phyloP scores from a whole-genome alignment of 2,888 invertebrate species.

The Megamerina dolium region DNA sequence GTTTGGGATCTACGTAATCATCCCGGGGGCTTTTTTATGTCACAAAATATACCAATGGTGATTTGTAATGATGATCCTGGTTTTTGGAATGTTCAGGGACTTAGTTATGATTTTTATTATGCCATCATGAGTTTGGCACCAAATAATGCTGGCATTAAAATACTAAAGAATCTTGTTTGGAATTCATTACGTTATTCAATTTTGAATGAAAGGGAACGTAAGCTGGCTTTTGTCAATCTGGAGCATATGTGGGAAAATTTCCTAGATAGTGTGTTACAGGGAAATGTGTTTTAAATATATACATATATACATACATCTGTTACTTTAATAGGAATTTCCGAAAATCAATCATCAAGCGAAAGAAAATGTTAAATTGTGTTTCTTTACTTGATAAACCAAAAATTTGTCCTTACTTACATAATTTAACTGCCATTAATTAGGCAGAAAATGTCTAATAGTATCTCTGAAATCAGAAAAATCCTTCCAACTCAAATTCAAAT shows the following conservation, averaged over 20 bases:
- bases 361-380: too few relatives aligned
- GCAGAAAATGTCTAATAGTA: too few relatives aligned
- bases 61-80: conserved; percentile 62
- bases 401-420: too few relatives aligned
- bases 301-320: neutral
- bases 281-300: conserved; percentile 27
- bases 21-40: conserved; percentile 54
- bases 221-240: conserved; percentile 28
- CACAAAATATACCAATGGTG: conserved; percentile 57
- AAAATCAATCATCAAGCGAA: too few relatives aligned
- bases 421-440: too few relatives aligned
- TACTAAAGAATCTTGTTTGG: conserved; percentile 58
- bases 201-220: conserved; percentile 28
- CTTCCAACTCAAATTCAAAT: too few relatives aligned
- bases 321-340: too few relatives aligned
- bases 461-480: too few relatives aligned
- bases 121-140: conserved; percentile 62
- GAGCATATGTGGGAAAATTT: conserved; percentile 38
- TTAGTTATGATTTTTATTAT: conserved; percentile 63
- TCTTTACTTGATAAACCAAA: too few relatives aligned
- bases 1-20: conserved; percentile 61
- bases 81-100: conserved; percentile 56
- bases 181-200: conserved; percentile 54
- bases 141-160: conserved; percentile 53
- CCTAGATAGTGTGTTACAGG: conserved; percentile 32